These are phyloP conservation scores for Atopsyche davidsoni DNA, from an alignment of 1,140 invertebrate genomes.

Conservation along the genomic window DNA sequence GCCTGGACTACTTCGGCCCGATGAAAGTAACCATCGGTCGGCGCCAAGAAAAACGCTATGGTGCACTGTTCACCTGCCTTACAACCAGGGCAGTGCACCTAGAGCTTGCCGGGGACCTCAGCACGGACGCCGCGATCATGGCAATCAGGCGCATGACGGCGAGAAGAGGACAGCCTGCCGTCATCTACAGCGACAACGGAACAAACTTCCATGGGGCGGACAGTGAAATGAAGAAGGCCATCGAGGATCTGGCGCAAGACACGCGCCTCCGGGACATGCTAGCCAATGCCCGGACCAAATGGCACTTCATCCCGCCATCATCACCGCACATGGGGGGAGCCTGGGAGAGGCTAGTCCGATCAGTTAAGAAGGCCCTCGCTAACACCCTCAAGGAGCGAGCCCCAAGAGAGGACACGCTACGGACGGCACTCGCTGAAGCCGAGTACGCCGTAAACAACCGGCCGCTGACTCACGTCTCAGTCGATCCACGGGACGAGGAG, in stretches of 20 bases:
- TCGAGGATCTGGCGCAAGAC: too few relatives aligned
- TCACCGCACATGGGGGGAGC: constrained; percentile 33
- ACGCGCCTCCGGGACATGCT: too few relatives aligned
- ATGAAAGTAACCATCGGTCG: constrained; percentile 30
- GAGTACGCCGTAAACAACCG: constrained; percentile 25
- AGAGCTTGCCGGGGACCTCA: too few relatives aligned
- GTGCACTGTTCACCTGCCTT: constrained; percentile 38
- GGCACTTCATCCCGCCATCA: too few relatives aligned
- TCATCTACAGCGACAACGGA: constrained; percentile 37
- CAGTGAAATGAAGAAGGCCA: constrained; percentile 1
- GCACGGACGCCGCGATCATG: constrained; percentile 36
- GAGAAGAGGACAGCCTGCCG: constrained; percentile 31
- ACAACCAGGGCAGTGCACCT: too few relatives aligned
- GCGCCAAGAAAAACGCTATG: constrained; percentile 34
- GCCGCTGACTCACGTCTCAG: constrained; percentile 25
- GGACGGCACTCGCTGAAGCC: constrained; percentile 17
- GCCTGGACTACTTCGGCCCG: constrained; percentile 35
- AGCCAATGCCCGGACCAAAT: too few relatives aligned
- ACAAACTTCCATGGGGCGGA: constrained; percentile 38
- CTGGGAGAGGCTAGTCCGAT: constrained; percentile 30
- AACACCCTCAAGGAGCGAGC: constrained; percentile 15
- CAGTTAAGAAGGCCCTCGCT: constrained; percentile 27
- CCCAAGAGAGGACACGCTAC: constrained; percentile 16
- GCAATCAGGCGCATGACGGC: constrained; percentile 39
- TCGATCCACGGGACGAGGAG: constrained; percentile 17